These are phyloP conservation scores for Phaedon cochleariae DNA, from an alignment of 2,888 invertebrate species.

Conservation along the genomic window DNA sequence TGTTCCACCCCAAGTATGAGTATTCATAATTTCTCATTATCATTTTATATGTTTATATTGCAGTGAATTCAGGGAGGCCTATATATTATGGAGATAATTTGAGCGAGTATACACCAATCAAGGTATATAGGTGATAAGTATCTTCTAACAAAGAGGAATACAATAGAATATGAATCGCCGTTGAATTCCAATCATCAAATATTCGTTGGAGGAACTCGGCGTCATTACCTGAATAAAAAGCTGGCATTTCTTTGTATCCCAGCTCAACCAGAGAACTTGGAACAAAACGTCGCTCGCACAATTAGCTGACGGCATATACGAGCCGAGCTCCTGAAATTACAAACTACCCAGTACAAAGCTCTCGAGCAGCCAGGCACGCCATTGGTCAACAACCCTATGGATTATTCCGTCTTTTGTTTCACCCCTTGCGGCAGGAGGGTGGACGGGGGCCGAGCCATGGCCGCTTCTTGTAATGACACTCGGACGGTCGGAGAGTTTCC, in stretches of 20 bases:
- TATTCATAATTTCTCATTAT: no score
- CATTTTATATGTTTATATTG: no score
- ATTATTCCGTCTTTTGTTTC: slow-evolving; percentile 65
- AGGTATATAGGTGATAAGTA: no score
- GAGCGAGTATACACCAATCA: no score
- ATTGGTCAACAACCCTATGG: slow-evolving; percentile 63
- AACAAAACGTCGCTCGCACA: slow-evolving; percentile 25
- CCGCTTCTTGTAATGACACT: slow-evolving; percentile 63
- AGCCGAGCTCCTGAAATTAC: slow-evolving; percentile 35
- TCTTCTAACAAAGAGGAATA: no score
- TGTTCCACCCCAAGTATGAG: no score
- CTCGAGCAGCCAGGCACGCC: slow-evolving; percentile 50
- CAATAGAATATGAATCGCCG: no score
- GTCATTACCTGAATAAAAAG: neutral
- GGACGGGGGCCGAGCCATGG: slow-evolving; percentile 57
- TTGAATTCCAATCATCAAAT: no score
- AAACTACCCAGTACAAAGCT: slow-evolving; percentile 35
- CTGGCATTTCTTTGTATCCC: neutral
- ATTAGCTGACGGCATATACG: slow-evolving; percentile 42
- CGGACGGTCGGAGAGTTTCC: slow-evolving; percentile 59
- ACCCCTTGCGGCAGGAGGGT: slow-evolving; percentile 53
- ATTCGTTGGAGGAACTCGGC: no score
- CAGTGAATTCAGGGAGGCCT: no score
- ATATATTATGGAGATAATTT: no score
- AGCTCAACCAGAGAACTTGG: neutral